These are phyloP conservation scores for Anoura caudifer DNA, from an alignment of 2,113 vertebrate species.

Conservation along the genomic window DNA sequence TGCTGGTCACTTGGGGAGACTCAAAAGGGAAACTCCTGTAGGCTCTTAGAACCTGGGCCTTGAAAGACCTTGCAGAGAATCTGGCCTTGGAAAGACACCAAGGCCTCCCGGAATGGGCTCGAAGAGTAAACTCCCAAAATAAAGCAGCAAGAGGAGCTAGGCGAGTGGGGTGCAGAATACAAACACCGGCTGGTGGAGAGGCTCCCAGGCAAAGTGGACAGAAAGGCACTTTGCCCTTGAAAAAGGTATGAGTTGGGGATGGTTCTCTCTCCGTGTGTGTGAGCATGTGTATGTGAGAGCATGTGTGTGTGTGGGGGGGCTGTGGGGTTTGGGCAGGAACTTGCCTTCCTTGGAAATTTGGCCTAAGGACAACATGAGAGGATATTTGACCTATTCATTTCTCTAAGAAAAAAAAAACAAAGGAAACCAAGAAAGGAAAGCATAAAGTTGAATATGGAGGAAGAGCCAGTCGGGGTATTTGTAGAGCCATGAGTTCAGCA, in stretches of 20 bases:
- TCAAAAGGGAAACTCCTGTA: background rate
- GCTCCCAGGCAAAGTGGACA: accelerated
- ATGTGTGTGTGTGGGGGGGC: background rate
- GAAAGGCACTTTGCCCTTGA: background rate
- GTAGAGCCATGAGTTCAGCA: background rate
- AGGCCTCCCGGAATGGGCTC: background rate
- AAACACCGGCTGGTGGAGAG: background rate
- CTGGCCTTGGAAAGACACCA: background rate
- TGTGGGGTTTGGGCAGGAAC: background rate
- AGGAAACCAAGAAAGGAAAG: background rate
- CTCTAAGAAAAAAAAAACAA: background rate
- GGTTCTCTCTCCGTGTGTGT: background rate
- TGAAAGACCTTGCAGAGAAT: background rate
- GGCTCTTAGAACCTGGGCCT: background rate
- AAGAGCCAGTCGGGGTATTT: background rate
- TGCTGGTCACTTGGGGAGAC: background rate
- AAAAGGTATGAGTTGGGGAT: background rate
- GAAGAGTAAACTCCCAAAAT: background rate
- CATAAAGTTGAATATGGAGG: background rate
- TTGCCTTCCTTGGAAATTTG: constrained; percentile 15
- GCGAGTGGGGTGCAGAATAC: background rate
- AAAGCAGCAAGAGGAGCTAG: background rate
- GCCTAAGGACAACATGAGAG: background rate
- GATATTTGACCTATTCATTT: background rate
- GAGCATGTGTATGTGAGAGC: background rate